Base-by-base conservation (phyloP, 2,888 invertebrate genomes). In the Omphaloscelis lunosa region DNA sequence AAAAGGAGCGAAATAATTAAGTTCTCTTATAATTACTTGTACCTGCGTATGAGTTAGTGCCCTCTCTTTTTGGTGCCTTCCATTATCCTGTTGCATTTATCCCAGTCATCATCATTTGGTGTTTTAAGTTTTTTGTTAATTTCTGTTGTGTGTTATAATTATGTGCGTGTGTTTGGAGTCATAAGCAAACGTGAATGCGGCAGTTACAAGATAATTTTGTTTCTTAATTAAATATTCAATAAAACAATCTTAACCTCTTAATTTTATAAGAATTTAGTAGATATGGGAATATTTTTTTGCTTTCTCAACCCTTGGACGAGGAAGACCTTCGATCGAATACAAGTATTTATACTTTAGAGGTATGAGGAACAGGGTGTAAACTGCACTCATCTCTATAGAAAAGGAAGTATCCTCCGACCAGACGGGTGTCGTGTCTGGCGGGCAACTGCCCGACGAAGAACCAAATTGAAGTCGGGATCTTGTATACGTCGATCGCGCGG, bases 91-190 rank as follows among this genome's bases (percentile, higher is more conserved):
- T 74, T 84, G 84, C 78, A 86, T 88, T 87, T 84, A 74, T 87
- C 75, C 82, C 80, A 82, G 88, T 88, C 88, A 87, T 87, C 80
- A 82, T 86, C 80, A 82, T 86, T 88, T 86, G 78, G 75, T 79
- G 72, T 79, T 72, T 79, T 77, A 72, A 67, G 76, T 76, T 88
- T 86, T 88, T 86, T 76, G 66, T 86, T 86, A 74, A 81, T 79
- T 79, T 80, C 68, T 39, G 61, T 80, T 77, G 71, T 79, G 70
- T 80, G 34, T 82, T 77, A 79, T 78, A 84, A 84, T 80, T 80
- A 84, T 66, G 72, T 80, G 69, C 75, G 39, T 75, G 58, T 70
- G 48, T 78, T 85, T 76, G 56, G 27, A 80, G 51, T 63, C 75
- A 23, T 34, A 48, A 72, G 58, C 27, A 45, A 76, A 69, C 45